phyloP scores from a whole-genome alignment of 1,140 invertebrate species.

The Archegozetes longisetosus region DNA sequence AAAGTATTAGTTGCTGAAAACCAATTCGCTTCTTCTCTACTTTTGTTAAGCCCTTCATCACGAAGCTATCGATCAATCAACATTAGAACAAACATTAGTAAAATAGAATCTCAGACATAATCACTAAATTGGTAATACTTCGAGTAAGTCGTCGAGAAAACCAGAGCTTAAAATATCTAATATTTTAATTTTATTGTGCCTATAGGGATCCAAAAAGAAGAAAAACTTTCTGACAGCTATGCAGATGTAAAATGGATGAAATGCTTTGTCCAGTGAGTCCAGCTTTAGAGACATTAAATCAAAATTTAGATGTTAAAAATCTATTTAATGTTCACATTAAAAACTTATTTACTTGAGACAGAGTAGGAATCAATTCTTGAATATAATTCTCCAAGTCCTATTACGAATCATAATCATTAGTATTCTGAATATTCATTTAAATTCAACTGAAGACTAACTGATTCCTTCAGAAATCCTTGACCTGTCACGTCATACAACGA shows the following conservation, averaged over 20 bases:
- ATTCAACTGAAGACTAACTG: conserved; percentile 32
- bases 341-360: conserved; percentile 44
- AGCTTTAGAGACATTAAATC: conserved; percentile 31
- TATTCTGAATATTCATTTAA: neutral
- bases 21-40: conserved; percentile 77
- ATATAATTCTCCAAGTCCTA: conserved; percentile 91
- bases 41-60: conserved; percentile 65
- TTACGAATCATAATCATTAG: conserved; percentile 24
- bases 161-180: conserved; percentile 76
- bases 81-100: neutral
- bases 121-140: conserved; percentile 35
- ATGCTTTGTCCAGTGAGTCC: conserved; percentile 75
- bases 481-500: conserved; percentile 84
- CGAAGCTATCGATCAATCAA: conserved; percentile 38
- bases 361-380: conserved; percentile 70
- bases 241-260: conserved; percentile 90
- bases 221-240: conserved; percentile 87
- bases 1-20: conserved; percentile 80
- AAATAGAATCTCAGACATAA: neutral
- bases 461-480: conserved; percentile 75
- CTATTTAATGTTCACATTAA: neutral
- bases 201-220: conserved; percentile 79
- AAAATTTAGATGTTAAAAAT: conserved; percentile 10
- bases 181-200: conserved; percentile 73
- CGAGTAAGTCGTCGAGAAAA: conserved; percentile 77